These are phyloP conservation scores for Bombus haemorrhoidalis DNA, from an alignment of 1,140 invertebrate genomes.

Conservation along the genomic window DNA sequence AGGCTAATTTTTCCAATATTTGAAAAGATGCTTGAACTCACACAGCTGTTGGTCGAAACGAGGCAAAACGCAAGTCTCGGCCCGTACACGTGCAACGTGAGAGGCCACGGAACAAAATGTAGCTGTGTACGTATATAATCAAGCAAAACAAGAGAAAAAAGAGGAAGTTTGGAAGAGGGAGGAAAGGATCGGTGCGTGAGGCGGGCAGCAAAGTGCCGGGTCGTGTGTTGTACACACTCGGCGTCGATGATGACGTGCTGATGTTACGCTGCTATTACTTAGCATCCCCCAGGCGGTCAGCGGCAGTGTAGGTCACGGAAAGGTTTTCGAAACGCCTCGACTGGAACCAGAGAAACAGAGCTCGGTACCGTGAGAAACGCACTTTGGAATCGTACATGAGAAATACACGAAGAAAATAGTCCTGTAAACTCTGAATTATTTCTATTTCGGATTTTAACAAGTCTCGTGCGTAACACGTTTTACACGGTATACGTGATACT, in stretches of 20 bases:
- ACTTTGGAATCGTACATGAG: not conserved
- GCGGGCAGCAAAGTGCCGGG: constrained; percentile 31
- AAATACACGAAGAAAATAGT: not conserved
- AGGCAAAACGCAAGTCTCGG: not conserved
- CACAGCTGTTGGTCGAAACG: not conserved
- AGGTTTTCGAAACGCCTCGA: constrained; percentile 3
- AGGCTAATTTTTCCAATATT: not conserved
- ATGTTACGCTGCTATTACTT: constrained; percentile 67
- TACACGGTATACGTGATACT: too few relatives aligned
- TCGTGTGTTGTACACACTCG: constrained; percentile 39
- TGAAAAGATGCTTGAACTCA: not conserved
- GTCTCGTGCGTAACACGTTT: too few relatives aligned
- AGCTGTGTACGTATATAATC: constrained; percentile 47
- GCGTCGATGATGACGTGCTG: constrained; percentile 63
- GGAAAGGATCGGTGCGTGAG: constrained; percentile 32
- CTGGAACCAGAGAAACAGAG: not conserved
- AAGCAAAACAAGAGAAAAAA: constrained; percentile 11
- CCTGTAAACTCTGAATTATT: not conserved
- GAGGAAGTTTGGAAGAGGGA: not conserved
- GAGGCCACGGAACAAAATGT: constrained; percentile 26
- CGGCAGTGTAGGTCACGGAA: constrained; percentile 34
- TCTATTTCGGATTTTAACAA: not conserved
- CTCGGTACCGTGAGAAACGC: constrained; percentile 21
- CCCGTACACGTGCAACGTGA: not conserved
- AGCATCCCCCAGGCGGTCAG: constrained; percentile 45